Evolutionary conservation across 2,797 vertebrate species (phyloP).

Genomic region (Phrynocephalus vlangalii): DNA sequence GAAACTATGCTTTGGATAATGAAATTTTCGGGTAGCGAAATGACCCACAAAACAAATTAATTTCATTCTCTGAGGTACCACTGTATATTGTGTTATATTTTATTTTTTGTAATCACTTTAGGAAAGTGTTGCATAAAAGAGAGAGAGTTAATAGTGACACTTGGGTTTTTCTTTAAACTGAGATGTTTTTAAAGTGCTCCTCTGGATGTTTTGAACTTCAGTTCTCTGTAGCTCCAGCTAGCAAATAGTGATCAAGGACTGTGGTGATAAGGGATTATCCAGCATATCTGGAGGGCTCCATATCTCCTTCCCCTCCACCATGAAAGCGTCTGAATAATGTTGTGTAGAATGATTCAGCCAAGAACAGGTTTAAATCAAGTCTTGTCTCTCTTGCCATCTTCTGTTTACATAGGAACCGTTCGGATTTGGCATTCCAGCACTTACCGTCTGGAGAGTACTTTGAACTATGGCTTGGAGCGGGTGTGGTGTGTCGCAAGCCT

Average conservation of each 20-base stretch:
- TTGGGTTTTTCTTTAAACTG: background rate
- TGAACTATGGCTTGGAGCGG: slow-evolving; percentile 98
- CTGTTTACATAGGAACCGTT: slow-evolving; percentile 86
- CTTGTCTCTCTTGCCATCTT: accelerated
- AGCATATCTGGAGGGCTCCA: background rate
- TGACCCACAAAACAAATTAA: too few species aligned
- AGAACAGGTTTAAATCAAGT: background rate
- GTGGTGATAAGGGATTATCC: background rate
- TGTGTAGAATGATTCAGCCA: background rate
- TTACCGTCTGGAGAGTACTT: slow-evolving; percentile 94
- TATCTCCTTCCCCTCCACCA: background rate
- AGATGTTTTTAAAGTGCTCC: background rate
- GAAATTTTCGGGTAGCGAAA: too few species aligned
- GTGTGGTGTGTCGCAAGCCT: slow-evolving; percentile 97
- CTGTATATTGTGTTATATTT: too few species aligned
- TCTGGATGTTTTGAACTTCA: background rate
- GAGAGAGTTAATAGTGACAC: background rate
- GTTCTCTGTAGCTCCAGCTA: background rate
- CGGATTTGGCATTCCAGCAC: slow-evolving; percentile 99
- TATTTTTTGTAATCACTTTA: too few species aligned
- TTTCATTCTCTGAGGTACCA: too few species aligned
- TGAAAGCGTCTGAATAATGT: background rate
- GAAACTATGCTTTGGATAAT: too few species aligned
- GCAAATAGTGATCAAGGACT: background rate
- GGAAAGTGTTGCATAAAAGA: too few species aligned